phyloP scores from a whole-genome alignment of 2,113 vertebrate genomes.

The Columba livia region DNA sequence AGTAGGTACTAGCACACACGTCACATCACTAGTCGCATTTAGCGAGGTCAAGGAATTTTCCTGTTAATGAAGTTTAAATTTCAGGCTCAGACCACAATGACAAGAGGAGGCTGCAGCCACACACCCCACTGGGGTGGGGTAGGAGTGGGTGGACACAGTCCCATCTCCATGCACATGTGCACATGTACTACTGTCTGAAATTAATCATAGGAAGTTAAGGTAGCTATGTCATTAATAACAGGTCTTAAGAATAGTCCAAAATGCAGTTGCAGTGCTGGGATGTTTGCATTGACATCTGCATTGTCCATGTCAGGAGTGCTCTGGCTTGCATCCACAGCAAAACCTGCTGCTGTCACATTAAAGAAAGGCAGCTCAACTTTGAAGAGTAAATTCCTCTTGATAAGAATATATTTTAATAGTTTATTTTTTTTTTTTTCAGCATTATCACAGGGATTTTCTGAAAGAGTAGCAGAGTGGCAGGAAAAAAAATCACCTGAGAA shows the following conservation, averaged over 20 bases:
- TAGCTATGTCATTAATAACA: background rate
- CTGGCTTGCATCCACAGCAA: background rate
- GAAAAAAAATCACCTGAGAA: background rate
- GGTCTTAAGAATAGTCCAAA: background rate
- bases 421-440: background rate
- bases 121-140: rapidly evolving
- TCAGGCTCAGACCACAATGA: background rate
- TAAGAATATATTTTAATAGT: background rate
- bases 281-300: background rate
- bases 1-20: background rate
- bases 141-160: background rate
- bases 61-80: background rate
- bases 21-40: background rate
- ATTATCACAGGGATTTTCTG: background rate
- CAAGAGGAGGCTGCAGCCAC: background rate
- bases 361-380: background rate
- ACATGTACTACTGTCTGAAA: background rate
- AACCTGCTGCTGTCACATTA: background rate
- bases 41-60: background rate
- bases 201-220: background rate
- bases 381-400: background rate
- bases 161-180: rapidly evolving
- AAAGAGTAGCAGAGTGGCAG: background rate
- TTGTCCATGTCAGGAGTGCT: background rate
- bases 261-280: background rate